Base-by-base conservation (phyloP, 2,797 vertebrate genomes). In the Cirrhinus mrigala region DNA sequence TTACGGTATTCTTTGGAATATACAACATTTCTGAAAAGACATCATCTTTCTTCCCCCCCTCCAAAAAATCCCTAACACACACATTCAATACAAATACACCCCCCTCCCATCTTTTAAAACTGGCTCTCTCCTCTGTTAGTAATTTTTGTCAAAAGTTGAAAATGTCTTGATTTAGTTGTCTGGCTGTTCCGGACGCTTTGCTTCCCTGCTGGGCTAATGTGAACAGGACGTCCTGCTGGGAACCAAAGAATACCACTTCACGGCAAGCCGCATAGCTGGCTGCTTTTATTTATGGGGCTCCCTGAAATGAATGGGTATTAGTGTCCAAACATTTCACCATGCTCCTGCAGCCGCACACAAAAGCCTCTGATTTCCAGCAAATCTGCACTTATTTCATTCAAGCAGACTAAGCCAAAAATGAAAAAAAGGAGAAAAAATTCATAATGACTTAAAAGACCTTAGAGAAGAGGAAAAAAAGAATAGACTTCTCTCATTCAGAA, bases 291-390 rank as follows among this genome's bases (percentile, higher is more conserved):
- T 99, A 98, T 98, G 96, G 97, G 96, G 96, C 97, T 96, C 96
- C 96, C 96, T 87, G 95, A 99, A 99, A 99, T 99, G 98, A 99
- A 99, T 97, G 98, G 98, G 98, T 99, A 99, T 99, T 99, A 99
- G 98, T 99, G 98, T 99, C 98, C 98, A 99, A 99, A 99, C 98
- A 99, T 99, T 99, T 99, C 97, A 99, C 97, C 97, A 98, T 98
- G 98, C 97, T 98, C 97, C 97, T 95, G 97, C 96, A 97, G 97
- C 96, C 97, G 96, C 94, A 96, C 97, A 99, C 98, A 99, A 99
- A 99, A 99, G 97, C 96, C 95, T 96, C 97, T 98, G 98, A 99
- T 98, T 99, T 98, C 96, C 97, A 97, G 97, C 97, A 99, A 99
- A 99, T 99, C 98, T 99, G 96, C 96, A 97, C 98, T 97, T 98